Evolutionary conservation across 1,140 invertebrate genomes (phyloP).

Genomic region (Anagrus nilaparvatae): DNA sequence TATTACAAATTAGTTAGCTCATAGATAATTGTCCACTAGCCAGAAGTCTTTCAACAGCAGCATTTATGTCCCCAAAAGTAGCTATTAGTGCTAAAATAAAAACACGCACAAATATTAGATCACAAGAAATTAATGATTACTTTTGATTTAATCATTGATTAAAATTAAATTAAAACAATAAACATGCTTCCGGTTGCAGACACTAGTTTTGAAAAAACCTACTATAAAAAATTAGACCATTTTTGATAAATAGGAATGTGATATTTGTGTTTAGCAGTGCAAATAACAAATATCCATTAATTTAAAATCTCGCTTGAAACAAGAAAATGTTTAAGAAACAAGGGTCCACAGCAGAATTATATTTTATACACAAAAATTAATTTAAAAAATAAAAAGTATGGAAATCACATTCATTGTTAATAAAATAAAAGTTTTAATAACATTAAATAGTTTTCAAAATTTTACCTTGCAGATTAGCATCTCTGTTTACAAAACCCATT

Average conservation of each 20-base stretch:
- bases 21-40: slow-evolving; percentile 70
- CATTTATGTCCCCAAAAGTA: slow-evolving; percentile 95
- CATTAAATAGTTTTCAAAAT: slow-evolving; percentile 2
- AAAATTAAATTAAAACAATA: no score
- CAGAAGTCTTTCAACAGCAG: slow-evolving; percentile 87
- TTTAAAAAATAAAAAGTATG: slow-evolving; percentile 4
- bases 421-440: no score
- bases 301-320: background rate
- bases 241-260: no score
- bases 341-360: background rate
- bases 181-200: no score
- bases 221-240: no score
- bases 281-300: no score
- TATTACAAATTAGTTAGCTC: slow-evolving; percentile 58
- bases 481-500: slow-evolving; percentile 98
- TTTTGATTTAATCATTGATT: no score
- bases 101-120: no score
- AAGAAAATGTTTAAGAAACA: slow-evolving; percentile 7
- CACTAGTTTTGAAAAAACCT: no score
- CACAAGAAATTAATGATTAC: no score
- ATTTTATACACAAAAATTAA: background rate
- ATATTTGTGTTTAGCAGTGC: no score
- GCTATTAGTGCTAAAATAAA: slow-evolving; percentile 77
- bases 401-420: no score
- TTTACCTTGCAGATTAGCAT: slow-evolving; percentile 93